Evolutionary conservation across 2,797 vertebrate genomes (phyloP), one percentile per base, ranked within the genome.

Genomic region (Syndactyla subalaris): DNA sequence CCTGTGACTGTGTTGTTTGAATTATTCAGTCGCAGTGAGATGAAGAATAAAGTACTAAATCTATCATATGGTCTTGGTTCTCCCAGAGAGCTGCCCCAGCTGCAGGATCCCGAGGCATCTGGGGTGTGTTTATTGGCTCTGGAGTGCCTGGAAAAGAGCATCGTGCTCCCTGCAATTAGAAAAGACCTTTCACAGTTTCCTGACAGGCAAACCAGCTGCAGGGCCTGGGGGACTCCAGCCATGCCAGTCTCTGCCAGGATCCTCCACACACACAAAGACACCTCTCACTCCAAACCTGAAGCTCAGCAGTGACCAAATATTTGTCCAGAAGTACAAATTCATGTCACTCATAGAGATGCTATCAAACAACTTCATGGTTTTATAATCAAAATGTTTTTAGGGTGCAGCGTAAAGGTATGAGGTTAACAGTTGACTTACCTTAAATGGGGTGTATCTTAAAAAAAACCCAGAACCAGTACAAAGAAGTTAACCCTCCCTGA

Each of bases 121-220:
- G 54, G 89, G 82, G 16, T n/a, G 27, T 74, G 76, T 75, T 89
- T 38, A 13, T 68, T 83, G 88, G 85, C 87, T 85, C 57, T 32
- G 3, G 18, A n/a, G 5, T 22, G 49, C 70, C 67, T 82, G 46
- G 92, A 81, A 93, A 83, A 72, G 65, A 39, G 55, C 52, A 43
- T 54, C 34, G 8, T 55, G 4, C 75, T 58, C 45, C 52, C 48
- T 80, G 57, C 83, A 18, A 14, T 18, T 71, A 89, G 89, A 66
- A 93, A 84, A 92, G 80, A 29, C 62, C 62, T 90, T 81, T 82
- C 88, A 89, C 76, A 34, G 92, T 45, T 85, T 59, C 89, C 89
- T 84, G 76, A 58, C 22, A 39, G 85, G 51, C 43, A 65, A 16
- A 52, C 52, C 83, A 76, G 38, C 83, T 76, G 83, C 55, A 54